Percentiles rank a stretch among this genome's conserved stretches.
Evolutionary conservation across 2,888 invertebrate genomes (phyloP).

Genomic region (Celastrina argiolus): DNA sequence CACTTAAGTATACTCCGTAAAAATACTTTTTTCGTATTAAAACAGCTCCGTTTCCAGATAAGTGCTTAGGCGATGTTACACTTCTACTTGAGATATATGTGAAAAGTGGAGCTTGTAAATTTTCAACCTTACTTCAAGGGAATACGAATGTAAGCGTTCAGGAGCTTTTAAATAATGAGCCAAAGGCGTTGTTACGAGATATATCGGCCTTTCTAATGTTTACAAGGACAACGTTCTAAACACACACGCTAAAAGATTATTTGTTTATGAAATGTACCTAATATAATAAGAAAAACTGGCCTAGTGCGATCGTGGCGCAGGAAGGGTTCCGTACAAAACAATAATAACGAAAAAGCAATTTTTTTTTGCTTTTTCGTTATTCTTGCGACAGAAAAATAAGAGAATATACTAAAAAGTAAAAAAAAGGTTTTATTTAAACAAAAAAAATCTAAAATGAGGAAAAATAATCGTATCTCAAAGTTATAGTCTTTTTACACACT

Average conservation of each 20-base stretch:
- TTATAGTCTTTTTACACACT: too few species aligned
- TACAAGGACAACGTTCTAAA: constrained; percentile 15
- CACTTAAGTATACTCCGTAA: constrained; percentile 25
- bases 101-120: not conserved
- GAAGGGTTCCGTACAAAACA: too few species aligned
- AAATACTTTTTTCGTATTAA: constrained; percentile 34
- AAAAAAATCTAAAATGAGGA: too few species aligned
- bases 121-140: not conserved
- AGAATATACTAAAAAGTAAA: too few species aligned
- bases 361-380: too few species aligned
- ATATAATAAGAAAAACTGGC: too few species aligned
- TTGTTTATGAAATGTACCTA: not conserved
- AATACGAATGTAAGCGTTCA: not conserved
- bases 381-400: too few species aligned
- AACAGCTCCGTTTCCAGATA: constrained; percentile 36
- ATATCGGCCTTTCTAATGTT: constrained; percentile 22
- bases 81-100: constrained; percentile 27
- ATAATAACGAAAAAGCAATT: too few species aligned
- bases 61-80: constrained; percentile 34
- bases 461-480: too few species aligned
- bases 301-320: too few species aligned
- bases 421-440: too few species aligned
- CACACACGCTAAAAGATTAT: not conserved
- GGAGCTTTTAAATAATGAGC: constrained; percentile 22
- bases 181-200: constrained; percentile 21